phyloP scores from a whole-genome alignment of 1,140 invertebrate species.

The Macrostomum lignano region DNA sequence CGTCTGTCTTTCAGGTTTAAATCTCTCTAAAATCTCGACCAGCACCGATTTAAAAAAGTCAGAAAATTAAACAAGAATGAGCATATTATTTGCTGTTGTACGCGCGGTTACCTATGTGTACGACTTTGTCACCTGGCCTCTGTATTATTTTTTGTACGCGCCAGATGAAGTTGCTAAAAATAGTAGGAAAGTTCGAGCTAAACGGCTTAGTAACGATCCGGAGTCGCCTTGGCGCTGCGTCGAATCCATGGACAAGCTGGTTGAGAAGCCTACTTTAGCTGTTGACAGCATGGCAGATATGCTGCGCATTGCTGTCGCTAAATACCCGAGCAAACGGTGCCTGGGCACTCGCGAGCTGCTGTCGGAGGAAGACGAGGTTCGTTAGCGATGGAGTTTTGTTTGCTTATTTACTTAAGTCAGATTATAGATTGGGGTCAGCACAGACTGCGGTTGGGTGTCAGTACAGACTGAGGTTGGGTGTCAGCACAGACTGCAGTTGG shows the following conservation, averaged over 20 bases:
- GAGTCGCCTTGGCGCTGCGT: constrained; percentile 15
- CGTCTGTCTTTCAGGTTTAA: no score
- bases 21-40: no score
- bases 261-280: constrained; percentile 31
- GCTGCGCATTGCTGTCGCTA: constrained; percentile 8
- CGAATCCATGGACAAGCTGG: constrained; percentile 11
- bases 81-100: background rate
- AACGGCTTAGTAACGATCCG: constrained; percentile 7
- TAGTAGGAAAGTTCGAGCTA: background rate
- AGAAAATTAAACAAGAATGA: constrained; percentile 3
- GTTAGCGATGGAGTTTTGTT: no score
- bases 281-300: constrained; percentile 45
- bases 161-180: background rate
- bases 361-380: constrained; percentile 65
- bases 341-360: constrained; percentile 65
- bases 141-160: constrained; percentile 1
- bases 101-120: background rate
- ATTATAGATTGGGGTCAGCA: no score
- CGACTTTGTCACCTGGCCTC: constrained; percentile 1
- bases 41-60: no score
- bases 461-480: no score
- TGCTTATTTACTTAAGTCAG: no score
- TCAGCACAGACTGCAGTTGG: no score
- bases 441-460: no score
- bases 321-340: constrained; percentile 42